phyloP scores from a whole-genome alignment of 2,113 vertebrate species.

The Bubo bubo region DNA sequence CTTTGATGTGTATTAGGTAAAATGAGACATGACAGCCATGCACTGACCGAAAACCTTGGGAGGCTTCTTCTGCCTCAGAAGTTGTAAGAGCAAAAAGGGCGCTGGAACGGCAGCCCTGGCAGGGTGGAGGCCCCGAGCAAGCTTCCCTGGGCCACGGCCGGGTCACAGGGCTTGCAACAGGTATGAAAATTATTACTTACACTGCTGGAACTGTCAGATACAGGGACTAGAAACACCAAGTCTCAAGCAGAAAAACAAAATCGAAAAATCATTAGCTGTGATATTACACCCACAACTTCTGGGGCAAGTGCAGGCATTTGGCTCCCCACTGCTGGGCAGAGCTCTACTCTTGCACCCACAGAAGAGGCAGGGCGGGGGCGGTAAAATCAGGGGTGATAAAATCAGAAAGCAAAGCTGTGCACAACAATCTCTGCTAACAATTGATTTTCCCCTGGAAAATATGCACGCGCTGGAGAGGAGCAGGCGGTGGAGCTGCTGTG shows the following conservation, averaged over 20 bases:
- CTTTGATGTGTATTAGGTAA: background rate
- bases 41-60: slow-evolving; percentile 30
- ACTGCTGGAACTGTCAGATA: background rate
- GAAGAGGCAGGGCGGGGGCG: background rate
- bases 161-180: background rate
- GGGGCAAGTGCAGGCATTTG: background rate
- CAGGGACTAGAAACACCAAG: background rate
- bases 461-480: accelerated
- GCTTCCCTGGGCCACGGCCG: background rate
- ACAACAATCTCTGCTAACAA: background rate
- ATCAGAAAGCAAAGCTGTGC: background rate
- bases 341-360: accelerated
- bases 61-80: slow-evolving; percentile 43
- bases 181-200: slow-evolving; percentile 14
- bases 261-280: background rate
- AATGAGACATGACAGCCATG: slow-evolving; percentile 52
- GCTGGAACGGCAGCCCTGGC: background rate
- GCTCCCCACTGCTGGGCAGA: background rate
- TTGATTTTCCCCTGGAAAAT: background rate
- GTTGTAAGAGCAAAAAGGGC: background rate
- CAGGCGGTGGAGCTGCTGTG: background rate
- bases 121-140: background rate
- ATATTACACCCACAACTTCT: background rate
- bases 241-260: background rate
- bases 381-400: background rate